Conservation (phyloP, 2,113 vertebrate genomes). For the Variabilichromis moorii region DNA sequence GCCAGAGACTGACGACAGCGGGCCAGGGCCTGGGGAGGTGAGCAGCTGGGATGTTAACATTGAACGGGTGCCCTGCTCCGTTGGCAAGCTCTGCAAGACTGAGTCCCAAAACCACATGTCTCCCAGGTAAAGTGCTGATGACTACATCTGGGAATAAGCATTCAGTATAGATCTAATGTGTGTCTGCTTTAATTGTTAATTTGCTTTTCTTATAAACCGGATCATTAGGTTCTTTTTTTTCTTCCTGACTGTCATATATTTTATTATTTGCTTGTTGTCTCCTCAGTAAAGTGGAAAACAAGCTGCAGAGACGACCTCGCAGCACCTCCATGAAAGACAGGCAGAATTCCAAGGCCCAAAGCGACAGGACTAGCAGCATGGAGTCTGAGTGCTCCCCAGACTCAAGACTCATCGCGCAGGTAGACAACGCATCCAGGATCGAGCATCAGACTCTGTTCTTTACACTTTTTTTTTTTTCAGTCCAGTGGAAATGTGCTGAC, state of each 20-base stretch:
- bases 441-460: neutral
- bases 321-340: constrained; percentile 77
- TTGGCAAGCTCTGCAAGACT: constrained; percentile 68
- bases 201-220: neutral
- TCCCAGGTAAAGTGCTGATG: constrained; percentile 58
- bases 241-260: neutral
- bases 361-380: constrained; percentile 70
- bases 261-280: neutral
- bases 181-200: neutral
- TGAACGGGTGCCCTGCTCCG: constrained; percentile 56
- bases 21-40: constrained; percentile 41
- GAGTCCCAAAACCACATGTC: constrained; percentile 75
- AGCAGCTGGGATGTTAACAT: constrained; percentile 62
- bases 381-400: constrained; percentile 71
- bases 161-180: neutral
- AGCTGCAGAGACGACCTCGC: constrained; percentile 61
- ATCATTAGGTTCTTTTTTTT: neutral
- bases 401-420: constrained; percentile 63
- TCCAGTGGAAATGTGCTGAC: neutral
- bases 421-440: neutral
- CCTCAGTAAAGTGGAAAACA: constrained; percentile 67
- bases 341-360: constrained; percentile 70
- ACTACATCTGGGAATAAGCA: neutral
- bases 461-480: accelerated
- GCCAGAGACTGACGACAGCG: constrained; percentile 53